phyloP scores from a whole-genome alignment of 2,113 vertebrate genomes.

The Mystacornis crossleyi region DNA sequence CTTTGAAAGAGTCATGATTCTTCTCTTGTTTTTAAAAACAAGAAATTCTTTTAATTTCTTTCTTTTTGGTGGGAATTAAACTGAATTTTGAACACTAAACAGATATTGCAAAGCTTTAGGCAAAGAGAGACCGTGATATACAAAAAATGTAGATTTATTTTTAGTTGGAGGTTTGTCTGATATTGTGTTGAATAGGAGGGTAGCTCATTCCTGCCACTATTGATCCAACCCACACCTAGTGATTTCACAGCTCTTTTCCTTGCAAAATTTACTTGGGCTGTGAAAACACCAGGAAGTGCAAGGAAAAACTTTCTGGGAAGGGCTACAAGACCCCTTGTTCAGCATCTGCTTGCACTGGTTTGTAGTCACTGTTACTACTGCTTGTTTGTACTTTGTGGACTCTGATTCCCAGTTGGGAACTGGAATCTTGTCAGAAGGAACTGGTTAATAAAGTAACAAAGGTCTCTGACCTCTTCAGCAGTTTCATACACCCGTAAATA shows the following conservation, averaged over 20 bases:
- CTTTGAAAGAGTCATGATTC: not conserved
- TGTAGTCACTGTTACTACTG: not conserved
- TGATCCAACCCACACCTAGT: not conserved
- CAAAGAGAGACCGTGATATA: not conserved
- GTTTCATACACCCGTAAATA: not conserved
- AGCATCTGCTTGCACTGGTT: not conserved
- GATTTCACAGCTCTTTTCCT: not conserved
- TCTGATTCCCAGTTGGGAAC: not conserved
- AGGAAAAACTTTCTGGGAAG: not conserved
- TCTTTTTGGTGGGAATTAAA: not conserved
- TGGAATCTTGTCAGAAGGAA: not conserved
- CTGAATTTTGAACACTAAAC: not conserved
- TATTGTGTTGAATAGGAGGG: not conserved
- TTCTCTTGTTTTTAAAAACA: not conserved
- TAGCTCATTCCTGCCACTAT: not conserved
- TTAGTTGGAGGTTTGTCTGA: not conserved
- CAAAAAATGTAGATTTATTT: not conserved
- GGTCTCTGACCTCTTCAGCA: constrained; percentile 20
- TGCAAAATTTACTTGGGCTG: not conserved
- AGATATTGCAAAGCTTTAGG: not conserved
- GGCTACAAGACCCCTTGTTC: not conserved
- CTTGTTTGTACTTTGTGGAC: not conserved
- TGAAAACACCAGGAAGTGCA: not conserved
- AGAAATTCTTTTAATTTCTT: not conserved
- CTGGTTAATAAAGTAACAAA: not conserved